These are phyloP conservation scores for Diorhabda elongata DNA, from an alignment of 1,140 invertebrate species.

Conservation along the genomic window DNA sequence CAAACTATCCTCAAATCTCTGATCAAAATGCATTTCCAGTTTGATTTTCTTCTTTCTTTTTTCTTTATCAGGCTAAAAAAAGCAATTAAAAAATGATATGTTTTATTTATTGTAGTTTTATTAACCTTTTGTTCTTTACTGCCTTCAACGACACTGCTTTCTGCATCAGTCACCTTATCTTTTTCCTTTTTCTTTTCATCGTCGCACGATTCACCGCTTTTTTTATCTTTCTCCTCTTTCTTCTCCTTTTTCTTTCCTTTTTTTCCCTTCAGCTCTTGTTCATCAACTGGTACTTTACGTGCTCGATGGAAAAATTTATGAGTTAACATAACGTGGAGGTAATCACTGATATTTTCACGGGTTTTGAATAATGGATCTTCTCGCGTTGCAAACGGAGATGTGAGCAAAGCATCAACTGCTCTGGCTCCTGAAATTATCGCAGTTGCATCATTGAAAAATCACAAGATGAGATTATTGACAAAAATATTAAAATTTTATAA, in stretches of 20 bases:
- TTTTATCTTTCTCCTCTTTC: slow-evolving; percentile 60
- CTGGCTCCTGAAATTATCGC: slow-evolving; percentile 58
- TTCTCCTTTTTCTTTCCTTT: slow-evolving; percentile 65
- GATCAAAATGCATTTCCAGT: slow-evolving; percentile 94
- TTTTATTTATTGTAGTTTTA: slow-evolving; percentile 1
- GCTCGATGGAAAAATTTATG: slow-evolving; percentile 96
- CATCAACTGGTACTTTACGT: slow-evolving; percentile 76
- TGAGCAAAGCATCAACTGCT: slow-evolving; percentile 86
- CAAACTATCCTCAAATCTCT: slow-evolving; percentile 86
- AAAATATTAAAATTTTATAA: too few relatives aligned
- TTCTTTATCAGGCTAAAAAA: slow-evolving; percentile 50
- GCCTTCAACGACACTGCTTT: slow-evolving; percentile 44
- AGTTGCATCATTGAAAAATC: too few relatives aligned
- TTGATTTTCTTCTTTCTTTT: slow-evolving; percentile 69
- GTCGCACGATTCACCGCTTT: slow-evolving; percentile 52
- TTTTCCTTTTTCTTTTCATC: slow-evolving; percentile 43
- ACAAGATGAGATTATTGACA: too few relatives aligned
- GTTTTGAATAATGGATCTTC: slow-evolving; percentile 76
- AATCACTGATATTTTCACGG: slow-evolving; percentile 74
- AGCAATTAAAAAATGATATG: background rate
- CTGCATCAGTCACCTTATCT: slow-evolving; percentile 43
- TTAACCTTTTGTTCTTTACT: slow-evolving; percentile 33
- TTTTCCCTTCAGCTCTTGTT: slow-evolving; percentile 68
- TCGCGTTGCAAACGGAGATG: slow-evolving; percentile 86
- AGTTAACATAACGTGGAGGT: slow-evolving; percentile 77